phyloP scores from a whole-genome alignment of 2,113 vertebrate genomes.

The Lasiurus cinereus region DNA sequence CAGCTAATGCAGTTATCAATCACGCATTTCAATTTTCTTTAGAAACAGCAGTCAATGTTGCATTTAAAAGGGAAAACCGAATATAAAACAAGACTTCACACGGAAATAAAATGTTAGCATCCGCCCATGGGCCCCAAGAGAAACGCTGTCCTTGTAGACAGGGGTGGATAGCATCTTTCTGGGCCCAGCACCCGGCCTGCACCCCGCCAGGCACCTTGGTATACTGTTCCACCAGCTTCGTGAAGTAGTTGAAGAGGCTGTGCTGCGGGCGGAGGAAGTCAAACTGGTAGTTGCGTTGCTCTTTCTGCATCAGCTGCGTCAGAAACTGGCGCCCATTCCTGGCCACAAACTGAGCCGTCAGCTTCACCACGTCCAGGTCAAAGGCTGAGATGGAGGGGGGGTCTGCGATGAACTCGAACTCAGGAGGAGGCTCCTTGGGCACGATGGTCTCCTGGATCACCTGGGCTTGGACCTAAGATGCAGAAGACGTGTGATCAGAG shows the following conservation, averaged over 20 bases:
- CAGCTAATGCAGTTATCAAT: background rate
- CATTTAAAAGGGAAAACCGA: conserved; percentile 21
- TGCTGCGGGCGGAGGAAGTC: conserved; percentile 98
- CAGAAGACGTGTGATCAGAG: background rate
- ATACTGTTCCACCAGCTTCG: conserved; percentile 99
- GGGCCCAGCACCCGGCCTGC: accelerated
- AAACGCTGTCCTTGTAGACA: accelerated
- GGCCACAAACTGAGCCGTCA: conserved; percentile 98
- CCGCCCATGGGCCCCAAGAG: background rate
- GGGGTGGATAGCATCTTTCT: background rate
- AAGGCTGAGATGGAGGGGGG: conserved; percentile 98
- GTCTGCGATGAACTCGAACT: conserved; percentile 98
- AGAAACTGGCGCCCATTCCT: conserved; percentile 98
- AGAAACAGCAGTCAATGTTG: background rate
- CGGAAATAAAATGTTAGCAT: background rate
- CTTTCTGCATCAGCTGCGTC: conserved; percentile 99
- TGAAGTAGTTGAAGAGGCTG: conserved; percentile 99
- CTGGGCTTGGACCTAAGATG: conserved; percentile 94
- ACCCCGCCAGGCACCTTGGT: conserved; percentile 92
- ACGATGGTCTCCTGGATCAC: conserved; percentile 97
- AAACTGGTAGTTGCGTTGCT: conserved; percentile 99
- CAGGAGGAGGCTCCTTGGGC: conserved; percentile 97
- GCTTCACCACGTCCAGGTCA: conserved; percentile 98
- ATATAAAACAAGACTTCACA: conserved; percentile 31
- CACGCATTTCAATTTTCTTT: background rate